Evolutionary conservation across 2,888 invertebrate species (phyloP), one percentile per base, ranked within the genome.

Genomic region (Liodrosophila aerea): DNA sequence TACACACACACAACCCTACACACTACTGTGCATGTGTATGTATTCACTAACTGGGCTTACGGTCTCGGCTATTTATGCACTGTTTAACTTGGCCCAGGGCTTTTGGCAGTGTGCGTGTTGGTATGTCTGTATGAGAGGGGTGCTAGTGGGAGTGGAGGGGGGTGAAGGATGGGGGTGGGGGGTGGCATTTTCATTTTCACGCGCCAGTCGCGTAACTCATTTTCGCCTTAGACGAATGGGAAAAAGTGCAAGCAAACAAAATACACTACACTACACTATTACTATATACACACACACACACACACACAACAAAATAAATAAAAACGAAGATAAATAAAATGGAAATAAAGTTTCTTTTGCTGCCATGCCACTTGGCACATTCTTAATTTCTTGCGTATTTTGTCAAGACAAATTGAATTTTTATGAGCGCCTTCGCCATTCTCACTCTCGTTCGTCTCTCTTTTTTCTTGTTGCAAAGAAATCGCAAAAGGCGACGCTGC

Each of bases 331-430:
- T 58, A 76, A 68, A 57, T 64, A 83, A 81, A 77, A 77, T 59
- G 64, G 78, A 74, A 77, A 74, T 68, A 85, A 85, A 82, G 82
- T 78, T 78, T 85, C 78, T 75, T 84, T 75, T 74, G 77, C 81
- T 81, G 73, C 77, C 62, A 75, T 81, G 73, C 77, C 62, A 75
- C 83, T 83, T 85, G 86, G 86, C 86, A 85, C 81, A 81, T 81
- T 85, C 81, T 81, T 81, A 81, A 81, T 81, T 85, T 85, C 84
- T 84, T 83, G 81, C 81, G 81, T 81, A 81, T 81, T 81, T 81
- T 81, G 86, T 85, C 85, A 81, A 85, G 81, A 81, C 81, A 81
- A 81, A 81, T 81, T 81, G 81, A 81, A 81, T 81, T 81, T 81
- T 81, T 81, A 81, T 81, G 81, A 81, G 81, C 84, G 67, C 51